Conservation (phyloP, 2,888 invertebrate species). For the Parnassius smintheus region DNA sequence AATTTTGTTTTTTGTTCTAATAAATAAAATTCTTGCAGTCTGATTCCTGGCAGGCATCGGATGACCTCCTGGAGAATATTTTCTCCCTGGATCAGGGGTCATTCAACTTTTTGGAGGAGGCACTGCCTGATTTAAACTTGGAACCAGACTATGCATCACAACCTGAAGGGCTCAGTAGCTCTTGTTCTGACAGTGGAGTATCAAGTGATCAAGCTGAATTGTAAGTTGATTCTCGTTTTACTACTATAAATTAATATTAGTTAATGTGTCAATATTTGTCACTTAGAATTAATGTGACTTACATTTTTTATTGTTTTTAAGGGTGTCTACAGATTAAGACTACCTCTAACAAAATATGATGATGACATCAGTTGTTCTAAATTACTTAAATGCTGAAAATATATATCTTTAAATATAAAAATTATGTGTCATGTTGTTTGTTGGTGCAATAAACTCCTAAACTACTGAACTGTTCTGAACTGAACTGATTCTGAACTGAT, state of each 20-base stretch:
- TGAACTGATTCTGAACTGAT: too few species aligned
- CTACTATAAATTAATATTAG: neutral
- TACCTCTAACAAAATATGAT: too few species aligned
- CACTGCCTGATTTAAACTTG: slow-evolving; percentile 70
- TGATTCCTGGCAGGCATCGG: slow-evolving; percentile 73
- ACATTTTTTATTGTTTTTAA: neutral
- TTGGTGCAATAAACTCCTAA: too few species aligned
- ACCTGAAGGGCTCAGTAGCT: slow-evolving; percentile 66
- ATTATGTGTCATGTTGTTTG: too few species aligned
- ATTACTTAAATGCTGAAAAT: too few species aligned
- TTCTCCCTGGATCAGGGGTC: slow-evolving; percentile 83
- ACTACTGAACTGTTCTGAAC: too few species aligned
- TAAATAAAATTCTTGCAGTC: slow-evolving; percentile 49
- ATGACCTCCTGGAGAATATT: slow-evolving; percentile 86
- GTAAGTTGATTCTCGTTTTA: slow-evolving; percentile 52
- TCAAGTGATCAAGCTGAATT: slow-evolving; percentile 83
- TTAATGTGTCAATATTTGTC: neutral
- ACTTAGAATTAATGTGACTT: neutral
- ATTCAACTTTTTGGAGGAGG: slow-evolving; percentile 81
- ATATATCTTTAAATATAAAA: too few species aligned
- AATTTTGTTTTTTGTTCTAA: too few species aligned
- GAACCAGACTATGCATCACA: slow-evolving; percentile 57
- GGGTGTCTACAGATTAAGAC: too few species aligned
- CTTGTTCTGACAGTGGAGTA: slow-evolving; percentile 86
- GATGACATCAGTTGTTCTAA: too few species aligned